These are phyloP conservation scores for Hemibagrus guttatus DNA, from an alignment of 2,797 vertebrate genomes.

Conservation along the genomic window DNA sequence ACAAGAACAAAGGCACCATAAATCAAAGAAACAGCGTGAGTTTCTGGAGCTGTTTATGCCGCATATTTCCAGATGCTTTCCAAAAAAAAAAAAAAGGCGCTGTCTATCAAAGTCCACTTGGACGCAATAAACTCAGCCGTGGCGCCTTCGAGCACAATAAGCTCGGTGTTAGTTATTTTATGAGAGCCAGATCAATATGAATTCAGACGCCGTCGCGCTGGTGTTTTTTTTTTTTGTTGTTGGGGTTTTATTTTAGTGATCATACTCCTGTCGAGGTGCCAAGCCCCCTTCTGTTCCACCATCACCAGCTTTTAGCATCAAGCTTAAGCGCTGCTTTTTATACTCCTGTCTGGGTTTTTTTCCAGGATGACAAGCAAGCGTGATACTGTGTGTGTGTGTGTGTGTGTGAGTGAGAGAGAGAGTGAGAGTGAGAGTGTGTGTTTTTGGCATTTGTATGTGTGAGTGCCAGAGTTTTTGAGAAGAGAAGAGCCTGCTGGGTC, in stretches of 20 bases:
- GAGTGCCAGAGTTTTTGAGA: conserved; percentile 47
- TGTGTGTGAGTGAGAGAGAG: conserved; percentile 15
- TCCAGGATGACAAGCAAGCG: conserved; percentile 48
- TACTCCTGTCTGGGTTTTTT: conserved; percentile 46
- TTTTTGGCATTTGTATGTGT: conserved; percentile 42
- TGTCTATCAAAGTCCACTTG: conserved; percentile 45
- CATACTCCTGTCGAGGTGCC: conserved; percentile 23
- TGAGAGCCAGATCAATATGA: conserved; percentile 28
- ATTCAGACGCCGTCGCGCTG: neutral
- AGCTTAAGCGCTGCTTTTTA: conserved; percentile 54
- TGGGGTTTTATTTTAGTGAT: conserved; percentile 6
- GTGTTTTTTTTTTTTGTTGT: neutral
- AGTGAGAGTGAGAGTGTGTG: conserved; percentile 8
- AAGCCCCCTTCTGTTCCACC: conserved; percentile 17
- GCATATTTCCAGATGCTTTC: conserved; percentile 26
- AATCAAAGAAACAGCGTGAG: conserved; percentile 20
- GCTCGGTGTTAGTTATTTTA: conserved; percentile 22
- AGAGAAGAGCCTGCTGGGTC: conserved; percentile 55
- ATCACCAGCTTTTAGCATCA: conserved; percentile 44
- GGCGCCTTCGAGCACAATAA: conserved; percentile 26
- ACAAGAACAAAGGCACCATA: conserved; percentile 41
- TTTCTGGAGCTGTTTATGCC: conserved; percentile 35
- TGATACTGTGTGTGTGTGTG: conserved; percentile 40
- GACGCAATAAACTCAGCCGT: conserved; percentile 24
- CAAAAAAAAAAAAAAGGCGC: conserved; percentile 14